A percentile compares a stretch with the other conserved stretches of the same genome.
These are phyloP conservation scores for Bufotes viridis DNA, from an alignment of 2,797 vertebrate genomes.

Conservation along the genomic window DNA sequence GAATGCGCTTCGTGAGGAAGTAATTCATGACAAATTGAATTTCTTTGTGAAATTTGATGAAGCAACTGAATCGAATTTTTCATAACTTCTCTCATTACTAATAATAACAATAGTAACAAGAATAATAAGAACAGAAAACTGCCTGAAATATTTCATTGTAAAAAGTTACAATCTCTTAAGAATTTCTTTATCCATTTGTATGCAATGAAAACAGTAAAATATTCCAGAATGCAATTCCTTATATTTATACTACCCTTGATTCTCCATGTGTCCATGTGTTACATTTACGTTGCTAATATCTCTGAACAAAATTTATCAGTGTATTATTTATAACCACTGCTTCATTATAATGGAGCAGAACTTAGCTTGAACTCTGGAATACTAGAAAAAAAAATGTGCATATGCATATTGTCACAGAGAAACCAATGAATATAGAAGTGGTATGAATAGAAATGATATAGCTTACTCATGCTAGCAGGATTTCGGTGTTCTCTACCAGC, in stretches of 20 bases:
- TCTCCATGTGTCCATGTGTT: not conserved
- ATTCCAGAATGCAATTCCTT: not conserved
- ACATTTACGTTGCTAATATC: conserved; percentile 12
- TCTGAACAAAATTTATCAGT: not conserved
- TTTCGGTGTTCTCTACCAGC: conserved; percentile 78
- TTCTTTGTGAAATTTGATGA: no score
- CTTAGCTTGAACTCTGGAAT: conserved; percentile 47
- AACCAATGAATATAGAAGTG: conserved; percentile 71
- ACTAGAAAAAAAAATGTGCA: conserved; percentile 45
- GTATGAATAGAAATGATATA: conserved; percentile 72
- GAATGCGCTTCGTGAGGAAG: no score
- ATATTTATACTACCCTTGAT: not conserved
- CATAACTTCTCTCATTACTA: not conserved
- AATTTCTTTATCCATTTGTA: not conserved
- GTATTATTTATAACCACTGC: conserved; percentile 18
- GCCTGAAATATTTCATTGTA: not conserved
- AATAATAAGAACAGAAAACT: not conserved
- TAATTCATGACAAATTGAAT: no score
- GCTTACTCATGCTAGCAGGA: conserved; percentile 73
- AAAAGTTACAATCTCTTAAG: not conserved
- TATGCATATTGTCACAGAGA: conserved; percentile 65
- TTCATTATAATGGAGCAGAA: conserved; percentile 26
- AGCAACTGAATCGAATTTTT: no score
- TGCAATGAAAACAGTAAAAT: not conserved
- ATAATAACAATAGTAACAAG: not conserved